Evolutionary conservation across 2,113 vertebrate genomes (phyloP).

Genomic region (Periophthalmus modestus): DNA sequence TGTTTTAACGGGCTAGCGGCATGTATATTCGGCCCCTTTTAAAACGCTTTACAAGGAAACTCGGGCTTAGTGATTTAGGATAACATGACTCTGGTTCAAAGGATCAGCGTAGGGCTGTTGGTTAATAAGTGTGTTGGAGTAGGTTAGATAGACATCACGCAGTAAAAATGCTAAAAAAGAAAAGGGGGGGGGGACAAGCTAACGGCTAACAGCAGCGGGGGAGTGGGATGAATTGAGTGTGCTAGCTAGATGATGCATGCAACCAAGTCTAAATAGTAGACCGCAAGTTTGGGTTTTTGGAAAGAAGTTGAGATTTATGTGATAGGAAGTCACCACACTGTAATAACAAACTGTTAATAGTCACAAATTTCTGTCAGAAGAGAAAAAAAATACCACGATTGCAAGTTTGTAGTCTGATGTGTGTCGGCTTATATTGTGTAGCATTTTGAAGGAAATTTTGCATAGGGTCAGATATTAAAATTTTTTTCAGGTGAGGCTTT

Average conservation of each 20-base stretch:
- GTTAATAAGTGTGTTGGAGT: constrained; percentile 19
- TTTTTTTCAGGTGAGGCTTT: no score
- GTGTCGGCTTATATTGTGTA: no score
- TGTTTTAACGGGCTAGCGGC: constrained; percentile 1
- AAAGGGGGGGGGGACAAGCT: not conserved
- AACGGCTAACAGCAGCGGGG: not conserved
- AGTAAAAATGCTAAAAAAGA: not conserved
- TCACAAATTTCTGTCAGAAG: not conserved
- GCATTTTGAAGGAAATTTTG: no score
- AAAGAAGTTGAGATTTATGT: not conserved
- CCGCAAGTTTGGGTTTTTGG: not conserved
- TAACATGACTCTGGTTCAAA: constrained; percentile 1
- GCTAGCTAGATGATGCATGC: not conserved
- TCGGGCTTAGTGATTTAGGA: constrained; percentile 7
- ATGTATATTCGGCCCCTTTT: constrained; percentile 28
- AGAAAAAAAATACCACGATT: not conserved
- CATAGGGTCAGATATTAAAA: no score
- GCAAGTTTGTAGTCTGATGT: not conserved
- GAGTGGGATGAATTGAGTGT: not conserved
- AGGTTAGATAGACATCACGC: not conserved
- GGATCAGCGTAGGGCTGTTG: constrained; percentile 31
- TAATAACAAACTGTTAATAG: not conserved
- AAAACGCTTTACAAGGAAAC: constrained; percentile 27
- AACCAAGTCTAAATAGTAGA: not conserved
- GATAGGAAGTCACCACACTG: not conserved